Base-by-base conservation (phyloP, 1,140 invertebrate species). In the Zelostemma sp. region DNA sequence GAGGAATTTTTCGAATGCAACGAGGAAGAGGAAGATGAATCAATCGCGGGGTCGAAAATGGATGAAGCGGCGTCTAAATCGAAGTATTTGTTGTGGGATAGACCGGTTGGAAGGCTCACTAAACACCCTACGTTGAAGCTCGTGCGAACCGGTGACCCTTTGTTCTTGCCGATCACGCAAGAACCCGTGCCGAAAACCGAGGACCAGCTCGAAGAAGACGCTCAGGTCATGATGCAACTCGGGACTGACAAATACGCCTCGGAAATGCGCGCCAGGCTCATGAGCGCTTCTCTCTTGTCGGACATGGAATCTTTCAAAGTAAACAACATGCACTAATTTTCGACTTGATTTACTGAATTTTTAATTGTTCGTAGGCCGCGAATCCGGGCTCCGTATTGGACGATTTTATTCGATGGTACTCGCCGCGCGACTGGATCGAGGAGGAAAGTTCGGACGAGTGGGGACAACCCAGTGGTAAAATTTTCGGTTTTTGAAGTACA, bases 261-360 rank as follows among this genome's bases (percentile, higher is more conserved):
- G 1, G 91, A 95, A 80, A 86, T 97, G 43, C 88, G 96, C 45
- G 95, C 96, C 0, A 90, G 93, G 78, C 93, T 99, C 87, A 98
- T 99, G 93, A 96, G 95, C 79, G 95, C 96, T 0, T 96, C 95
- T 6, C 85, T 99, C 6, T 86, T 97, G 1, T 98, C 97, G 0
- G 98, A 99, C 80, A 99, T 99, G 97, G 95, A 99, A 81, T 95
- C 97, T 0, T 99, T 99, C 77, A 99, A 99, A 85, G 91, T 91
- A 48, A 14, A 18, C 8, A 16, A 43, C n/a, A n/a, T n/a, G n/a
- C n/a, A n/a, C n/a, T n/a, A n/a, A n/a, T n/a, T n/a, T n/a, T n/a
- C n/a, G n/a, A n/a, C n/a, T n/a, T n/a, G n/a, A 28, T 28, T 28
- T 28, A 28, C 3, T 4, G 8, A 28, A 28, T 28, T 8, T 28